Evolutionary conservation across 1,140 invertebrate genomes (phyloP), one percentile per base, ranked within the genome.

Genomic region (Drosophila subobscura): DNA sequence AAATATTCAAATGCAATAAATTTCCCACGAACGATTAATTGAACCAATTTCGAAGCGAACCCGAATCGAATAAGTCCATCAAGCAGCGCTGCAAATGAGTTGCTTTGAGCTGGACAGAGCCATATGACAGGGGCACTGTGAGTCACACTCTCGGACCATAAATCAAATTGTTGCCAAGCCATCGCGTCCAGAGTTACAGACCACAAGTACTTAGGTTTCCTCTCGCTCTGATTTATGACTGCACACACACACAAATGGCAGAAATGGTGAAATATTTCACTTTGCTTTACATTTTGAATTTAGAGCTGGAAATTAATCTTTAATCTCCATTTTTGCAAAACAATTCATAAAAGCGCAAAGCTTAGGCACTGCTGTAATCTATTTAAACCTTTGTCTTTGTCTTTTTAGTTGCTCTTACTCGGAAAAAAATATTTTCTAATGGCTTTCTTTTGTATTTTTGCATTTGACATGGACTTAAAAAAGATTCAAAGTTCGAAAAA

Each of bases 121-220:
- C 33, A 12, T 4, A 12, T 12, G 33, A 12, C 3, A 37, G 16
- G 16, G 16, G 16, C 10, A 12, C 33, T 37, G 33, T 37, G 10
- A 23, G 29, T 23, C 7, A 12, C 12, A 37, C 45, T 7, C 42
- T 33, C 7, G 4, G 27, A 45, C 16, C 20, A 72, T 72, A 72
- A 63, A 72, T 72, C 68, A 72, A 54, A 72, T 63, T 53, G 55
- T 37, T 72, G 50, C 45, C 68, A 55, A 25, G 33, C 45, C 50
- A 72, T 72, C 12, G 58, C 20, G 29, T 49, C 47, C 49, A 52
- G 56, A 54, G 37, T 49, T 45, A 50, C 25, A 50, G 27, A 29
- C 27, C 56, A 41, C 50, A 72, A 50, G 29, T 20, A 20, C 16
- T 20, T 52, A 20, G 40, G 14, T 52, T 52, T 27, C 16, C 56